Evolutionary conservation across 1,140 invertebrate genomes (phyloP).

Genomic region (Drosophila subobscura): DNA sequence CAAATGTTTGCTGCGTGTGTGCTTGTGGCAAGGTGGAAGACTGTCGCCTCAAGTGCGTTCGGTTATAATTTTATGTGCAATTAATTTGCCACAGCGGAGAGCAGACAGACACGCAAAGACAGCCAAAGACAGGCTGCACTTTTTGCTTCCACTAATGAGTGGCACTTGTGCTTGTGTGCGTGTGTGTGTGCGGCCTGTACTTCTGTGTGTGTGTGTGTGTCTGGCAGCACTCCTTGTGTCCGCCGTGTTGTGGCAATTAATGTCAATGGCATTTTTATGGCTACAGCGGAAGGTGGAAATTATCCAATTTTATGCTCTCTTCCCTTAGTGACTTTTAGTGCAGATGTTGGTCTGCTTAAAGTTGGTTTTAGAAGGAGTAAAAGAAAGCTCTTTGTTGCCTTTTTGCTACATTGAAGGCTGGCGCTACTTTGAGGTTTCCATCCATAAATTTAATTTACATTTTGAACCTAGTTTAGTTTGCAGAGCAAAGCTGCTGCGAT

Average conservation of each 20-base stretch:
- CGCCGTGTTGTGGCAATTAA: constrained; percentile 57
- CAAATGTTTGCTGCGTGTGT: constrained; percentile 12
- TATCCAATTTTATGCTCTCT: not conserved
- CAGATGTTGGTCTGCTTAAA: too few species aligned
- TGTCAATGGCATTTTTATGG: constrained; percentile 76
- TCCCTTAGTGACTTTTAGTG: too few species aligned
- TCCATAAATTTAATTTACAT: too few species aligned
- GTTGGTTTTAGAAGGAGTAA: too few species aligned
- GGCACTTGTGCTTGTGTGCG: constrained; percentile 21
- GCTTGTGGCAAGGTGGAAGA: constrained; percentile 17
- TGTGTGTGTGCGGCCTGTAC: too few species aligned
- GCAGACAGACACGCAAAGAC: constrained; percentile 11
- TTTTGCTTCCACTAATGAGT: constrained; percentile 59
- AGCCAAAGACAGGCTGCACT: not conserved
- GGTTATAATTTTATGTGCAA: constrained; percentile 80
- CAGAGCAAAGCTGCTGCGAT: too few species aligned
- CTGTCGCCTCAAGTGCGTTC: constrained; percentile 63
- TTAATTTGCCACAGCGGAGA: constrained; percentile 67
- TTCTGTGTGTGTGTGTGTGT: too few species aligned
- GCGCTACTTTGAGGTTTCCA: too few species aligned
- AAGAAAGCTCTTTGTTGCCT: too few species aligned
- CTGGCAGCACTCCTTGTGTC: constrained; percentile 49
- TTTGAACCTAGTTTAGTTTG: too few species aligned
- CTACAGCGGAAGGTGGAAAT: not conserved
- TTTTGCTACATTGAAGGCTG: too few species aligned